phyloP scores from a whole-genome alignment of 2,113 vertebrate genomes.

The Rhizomys pruinosus region DNA sequence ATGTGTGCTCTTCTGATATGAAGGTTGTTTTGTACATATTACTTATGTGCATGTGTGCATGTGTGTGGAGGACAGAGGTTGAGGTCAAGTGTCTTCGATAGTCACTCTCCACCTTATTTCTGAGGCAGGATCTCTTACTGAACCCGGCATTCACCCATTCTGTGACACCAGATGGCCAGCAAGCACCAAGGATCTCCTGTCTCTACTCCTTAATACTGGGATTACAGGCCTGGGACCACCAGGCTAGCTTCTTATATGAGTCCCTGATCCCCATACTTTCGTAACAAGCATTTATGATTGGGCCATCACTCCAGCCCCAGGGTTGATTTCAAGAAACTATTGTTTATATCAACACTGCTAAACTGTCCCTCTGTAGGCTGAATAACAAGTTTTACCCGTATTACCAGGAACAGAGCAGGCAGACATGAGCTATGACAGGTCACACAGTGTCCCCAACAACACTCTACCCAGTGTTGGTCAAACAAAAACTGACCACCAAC shows the following conservation, averaged over 20 bases:
- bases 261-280: neutral
- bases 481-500: neutral
- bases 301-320: neutral
- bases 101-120: neutral
- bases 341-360: neutral
- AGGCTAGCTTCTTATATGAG: neutral
- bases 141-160: neutral
- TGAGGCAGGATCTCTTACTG: neutral
- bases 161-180: neutral
- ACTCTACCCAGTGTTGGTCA: neutral
- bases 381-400: neutral
- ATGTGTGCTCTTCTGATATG: neutral
- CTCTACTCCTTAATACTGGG: neutral
- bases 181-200: neutral
- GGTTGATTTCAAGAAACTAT: slow-evolving; percentile 3
- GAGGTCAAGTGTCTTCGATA: neutral
- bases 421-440: neutral
- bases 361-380: neutral
- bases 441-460: neutral
- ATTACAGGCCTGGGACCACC: neutral
- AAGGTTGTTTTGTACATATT: neutral
- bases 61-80: neutral
- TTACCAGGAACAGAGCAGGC: neutral
- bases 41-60: neutral
- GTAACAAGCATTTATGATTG: neutral